Conservation (phyloP, 2,888 invertebrate species). For the Caenorhabditis zanzibari region DNA sequence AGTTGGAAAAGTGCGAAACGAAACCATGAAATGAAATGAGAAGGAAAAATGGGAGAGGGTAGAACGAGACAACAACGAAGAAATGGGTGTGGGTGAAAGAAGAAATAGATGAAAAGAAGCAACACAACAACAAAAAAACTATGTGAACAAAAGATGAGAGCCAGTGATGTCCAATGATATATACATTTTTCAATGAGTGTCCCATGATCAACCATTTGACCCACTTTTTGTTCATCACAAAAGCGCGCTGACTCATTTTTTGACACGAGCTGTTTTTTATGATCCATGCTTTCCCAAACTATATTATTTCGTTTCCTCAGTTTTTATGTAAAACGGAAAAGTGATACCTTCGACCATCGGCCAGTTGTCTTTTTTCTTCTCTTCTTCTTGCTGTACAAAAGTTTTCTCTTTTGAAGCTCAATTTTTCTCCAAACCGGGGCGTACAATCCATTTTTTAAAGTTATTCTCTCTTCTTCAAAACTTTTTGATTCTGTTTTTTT, state of each 20-base stretch:
- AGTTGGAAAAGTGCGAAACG: constrained; percentile 41
- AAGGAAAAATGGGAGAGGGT: constrained; percentile 9
- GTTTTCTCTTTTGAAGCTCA: too few species aligned
- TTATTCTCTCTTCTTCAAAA: neutral
- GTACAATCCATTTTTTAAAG: neutral
- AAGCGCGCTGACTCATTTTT: constrained; percentile 1
- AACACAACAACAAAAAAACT: constrained; percentile 10
- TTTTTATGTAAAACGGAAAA: too few species aligned
- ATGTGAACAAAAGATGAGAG: constrained; percentile 11
- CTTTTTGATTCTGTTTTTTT: neutral
- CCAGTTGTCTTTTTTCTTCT: too few species aligned
- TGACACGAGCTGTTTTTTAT: neutral
- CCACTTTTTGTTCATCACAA: neutral
- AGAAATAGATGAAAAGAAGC: neutral
- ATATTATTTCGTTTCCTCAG: too few species aligned
- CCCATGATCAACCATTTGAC: constrained; percentile 34
- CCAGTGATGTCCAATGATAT: neutral
- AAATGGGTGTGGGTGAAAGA: constrained; percentile 14
- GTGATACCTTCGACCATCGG: too few species aligned
- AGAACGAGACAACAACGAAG: neutral
- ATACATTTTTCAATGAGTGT: constrained; percentile 30
- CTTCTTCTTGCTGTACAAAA: too few species aligned
- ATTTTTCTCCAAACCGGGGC: neutral
- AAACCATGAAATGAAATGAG: constrained; percentile 37
- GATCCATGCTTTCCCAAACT: neutral